These are phyloP conservation scores for Vulpes vulpes DNA, from an alignment of 2,113 vertebrate genomes.

Conservation along the genomic window DNA sequence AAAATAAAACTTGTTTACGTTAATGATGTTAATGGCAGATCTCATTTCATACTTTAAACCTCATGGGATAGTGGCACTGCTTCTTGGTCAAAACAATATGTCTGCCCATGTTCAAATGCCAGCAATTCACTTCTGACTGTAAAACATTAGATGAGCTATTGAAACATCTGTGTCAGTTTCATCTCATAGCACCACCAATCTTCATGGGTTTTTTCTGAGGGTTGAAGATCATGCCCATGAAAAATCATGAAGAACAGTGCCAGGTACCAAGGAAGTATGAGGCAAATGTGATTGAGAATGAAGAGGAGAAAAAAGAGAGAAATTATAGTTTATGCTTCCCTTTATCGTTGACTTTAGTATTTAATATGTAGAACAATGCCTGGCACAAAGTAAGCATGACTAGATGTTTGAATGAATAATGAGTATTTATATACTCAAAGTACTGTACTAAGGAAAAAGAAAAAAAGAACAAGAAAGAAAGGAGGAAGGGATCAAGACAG, in stretches of 20 bases:
- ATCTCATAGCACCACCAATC: neutral
- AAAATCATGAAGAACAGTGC: neutral
- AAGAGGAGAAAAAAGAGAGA: neutral
- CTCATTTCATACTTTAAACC: neutral
- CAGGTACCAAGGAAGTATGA: neutral
- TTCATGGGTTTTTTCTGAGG: neutral
- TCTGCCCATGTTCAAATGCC: neutral
- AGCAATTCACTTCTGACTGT: neutral
- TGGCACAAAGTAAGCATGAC: neutral
- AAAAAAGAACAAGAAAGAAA: neutral
- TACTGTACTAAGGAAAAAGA: neutral
- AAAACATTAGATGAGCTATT: neutral
- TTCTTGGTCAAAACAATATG: neutral
- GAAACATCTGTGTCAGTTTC: neutral
- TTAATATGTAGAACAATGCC: neutral
- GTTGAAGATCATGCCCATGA: neutral
- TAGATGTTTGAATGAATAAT: neutral
- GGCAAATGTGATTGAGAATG: neutral
- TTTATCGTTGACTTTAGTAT: neutral
- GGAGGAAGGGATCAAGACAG: neutral
- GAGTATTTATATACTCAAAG: neutral
- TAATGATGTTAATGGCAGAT: neutral
- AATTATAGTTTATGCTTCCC: neutral
- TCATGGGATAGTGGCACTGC: neutral
- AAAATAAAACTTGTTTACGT: neutral